Base-by-base conservation (phyloP, 2,888 invertebrate genomes). In the Iselma pallidipennis region DNA sequence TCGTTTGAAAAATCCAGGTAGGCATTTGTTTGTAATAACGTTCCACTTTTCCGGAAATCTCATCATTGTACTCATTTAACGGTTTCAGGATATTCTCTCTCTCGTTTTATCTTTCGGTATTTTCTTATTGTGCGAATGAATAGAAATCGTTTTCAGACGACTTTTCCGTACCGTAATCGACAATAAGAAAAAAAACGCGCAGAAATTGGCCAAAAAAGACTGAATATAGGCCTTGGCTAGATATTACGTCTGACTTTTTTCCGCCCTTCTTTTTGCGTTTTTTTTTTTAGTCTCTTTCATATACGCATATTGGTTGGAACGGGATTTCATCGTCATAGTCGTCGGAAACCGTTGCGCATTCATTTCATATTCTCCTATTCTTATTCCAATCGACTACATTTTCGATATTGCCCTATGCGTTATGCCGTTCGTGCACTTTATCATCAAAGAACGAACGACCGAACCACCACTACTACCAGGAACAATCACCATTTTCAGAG, bases 301-400 rank as follows among this genome's bases (percentile, higher is more conserved):
- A 29, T 50, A 51, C 26, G 16, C 16, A 51, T 50, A 55, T 55
- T 37, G 37, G 52, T 49, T 25, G 45, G 42, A 45, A 28, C 48
- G 59, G 55, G 63, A 63, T 63, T 63, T 59, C 52, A 55, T 48
- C 29, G 63, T 4, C 25, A 6, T 25, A 25, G 25, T 25, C 33
- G 48, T 42, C 23, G 54, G 45, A 52, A 61, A 45, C 57, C 50
- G 52, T 31, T 45, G 45, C 55, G 49, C 55, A 57, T 73, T 75
- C 74, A 76, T 75, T 75, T 70, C 66, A 72, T 74, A 75, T 74
- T 75, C 74, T 57, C 66, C 73, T 56, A 73, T 74, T 75, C 74
- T 74, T 76, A 74, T 75, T 75, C 74, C 75, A 67, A 72, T 75
- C 74, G 74, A 75, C 74, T 75, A 75, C 74, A 70, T 74, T 75